Base-by-base conservation (phyloP, 2,797 vertebrate genomes). In the Pangasius krempfi region DNA sequence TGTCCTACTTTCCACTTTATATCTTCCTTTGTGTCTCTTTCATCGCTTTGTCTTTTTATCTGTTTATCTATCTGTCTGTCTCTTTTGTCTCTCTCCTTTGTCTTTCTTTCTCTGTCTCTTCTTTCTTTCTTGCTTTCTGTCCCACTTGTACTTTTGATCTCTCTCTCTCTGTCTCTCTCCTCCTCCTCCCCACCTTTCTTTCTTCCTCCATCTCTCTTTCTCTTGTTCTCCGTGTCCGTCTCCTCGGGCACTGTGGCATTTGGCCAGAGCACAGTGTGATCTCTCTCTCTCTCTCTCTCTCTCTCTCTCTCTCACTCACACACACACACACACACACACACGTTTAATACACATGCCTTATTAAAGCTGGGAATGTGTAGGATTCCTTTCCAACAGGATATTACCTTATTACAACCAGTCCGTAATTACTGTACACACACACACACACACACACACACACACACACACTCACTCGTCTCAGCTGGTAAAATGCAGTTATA, bases 341-440 rank as follows among this genome's bases (percentile, higher is more conserved):
- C 88, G 87, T 62, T 64, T 62, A 64, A 78, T 86, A 90, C 68
- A 91, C 88, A 86, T 87, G 40, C 88, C 88, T 86, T 92, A 91
- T 92, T 90, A 90, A 90, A 85, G 68, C 88, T 87, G 89, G 89
- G 91, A 87, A 91, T 90, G 91, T 89, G 90, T 91, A 84, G 82
- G 86, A 92, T 92, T 90, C 89, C 90, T 91, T 82, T 88, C 84
- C 90, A 86, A 91, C 90, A 93, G 92, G 92, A 94, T 93, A 92
- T 92, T 75, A 85, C 87, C 88, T 91, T 92, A 93, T 93, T 88
- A 86, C 83, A 91, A 86, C 64, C 81, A 91, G 88, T 91, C 88
- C 88, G 85, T 91, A 92, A 91, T 92, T 90, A 90, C 87, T 89
- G 62, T 68, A 50, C 37, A 89, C 85, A 85, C 87, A 89, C 84